A percentile compares a stretch with the other conserved stretches of the same genome.
These are phyloP conservation scores for Alligator mississippiensis DNA, from an alignment of 2,113 vertebrate species.

Conservation along the genomic window DNA sequence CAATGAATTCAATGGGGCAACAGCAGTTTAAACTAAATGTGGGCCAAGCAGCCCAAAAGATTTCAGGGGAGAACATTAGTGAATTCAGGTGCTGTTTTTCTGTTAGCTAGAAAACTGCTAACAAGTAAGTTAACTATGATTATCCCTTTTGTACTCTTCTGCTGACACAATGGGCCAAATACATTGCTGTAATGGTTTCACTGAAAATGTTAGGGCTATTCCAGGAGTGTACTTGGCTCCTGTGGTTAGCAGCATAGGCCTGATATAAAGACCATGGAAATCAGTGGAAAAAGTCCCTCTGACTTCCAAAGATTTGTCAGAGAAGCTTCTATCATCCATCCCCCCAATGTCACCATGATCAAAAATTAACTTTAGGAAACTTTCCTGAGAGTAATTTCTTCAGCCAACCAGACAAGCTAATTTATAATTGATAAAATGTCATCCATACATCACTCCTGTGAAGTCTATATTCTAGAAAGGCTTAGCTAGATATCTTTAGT, in stretches of 20 bases:
- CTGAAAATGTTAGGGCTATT: not conserved
- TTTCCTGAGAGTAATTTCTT: not conserved
- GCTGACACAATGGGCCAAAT: not conserved
- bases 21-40: not conserved
- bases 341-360: too few species aligned
- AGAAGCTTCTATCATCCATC: not conserved
- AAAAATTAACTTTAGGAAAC: not conserved
- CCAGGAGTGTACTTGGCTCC: not conserved
- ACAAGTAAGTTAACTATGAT: not conserved
- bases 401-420: not conserved
- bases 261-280: not conserved
- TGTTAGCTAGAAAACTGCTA: not conserved
- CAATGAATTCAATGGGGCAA: not conserved
- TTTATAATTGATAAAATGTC: constrained; percentile 21
- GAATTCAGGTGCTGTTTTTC: not conserved
- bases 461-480: not conserved
- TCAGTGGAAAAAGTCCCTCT: not conserved
- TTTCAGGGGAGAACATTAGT: not conserved
- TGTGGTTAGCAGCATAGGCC: not conserved
- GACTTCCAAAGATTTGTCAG: not conserved
- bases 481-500: not conserved
- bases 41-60: not conserved
- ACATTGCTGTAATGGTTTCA: not conserved
- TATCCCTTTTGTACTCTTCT: not conserved
- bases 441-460: not conserved